A percentile compares a stretch with the other conserved stretches of the same genome.
Conservation (phyloP, 2,888 invertebrate species). For the Pristionchus maxplancki region DNA sequence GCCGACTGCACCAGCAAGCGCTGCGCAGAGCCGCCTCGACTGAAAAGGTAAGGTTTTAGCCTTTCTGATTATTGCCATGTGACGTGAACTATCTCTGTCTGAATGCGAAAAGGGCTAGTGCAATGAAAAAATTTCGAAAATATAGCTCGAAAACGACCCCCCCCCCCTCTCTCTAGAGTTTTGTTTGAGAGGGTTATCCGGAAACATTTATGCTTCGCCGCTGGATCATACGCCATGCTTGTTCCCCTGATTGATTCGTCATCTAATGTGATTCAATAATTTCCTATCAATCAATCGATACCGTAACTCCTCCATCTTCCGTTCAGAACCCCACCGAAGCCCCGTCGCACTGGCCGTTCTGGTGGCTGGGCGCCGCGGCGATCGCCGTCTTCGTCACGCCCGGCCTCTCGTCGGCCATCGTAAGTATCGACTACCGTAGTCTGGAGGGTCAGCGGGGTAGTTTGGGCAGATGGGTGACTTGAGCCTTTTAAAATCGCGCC, state of each 20-base stretch:
- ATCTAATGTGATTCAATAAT: no score
- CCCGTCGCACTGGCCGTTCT: slow-evolving; percentile 37
- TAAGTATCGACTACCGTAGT: neutral
- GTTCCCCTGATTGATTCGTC: no score
- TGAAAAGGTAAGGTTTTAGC: slow-evolving; percentile 34
- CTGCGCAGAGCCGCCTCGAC: neutral
- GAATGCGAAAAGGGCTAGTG: no score
- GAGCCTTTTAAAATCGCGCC: neutral
- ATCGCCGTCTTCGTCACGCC: slow-evolving; percentile 47
- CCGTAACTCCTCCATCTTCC: neutral
- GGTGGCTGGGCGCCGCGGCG: slow-evolving; percentile 46
- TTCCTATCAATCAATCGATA: slow-evolving; percentile 24
- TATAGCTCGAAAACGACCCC: no score
- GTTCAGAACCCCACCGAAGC: neutral
- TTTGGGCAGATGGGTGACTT: neutral
- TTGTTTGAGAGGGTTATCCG: no score
- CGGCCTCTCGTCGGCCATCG: neutral
- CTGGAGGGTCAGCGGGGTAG: neutral
- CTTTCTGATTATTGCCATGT: no score
- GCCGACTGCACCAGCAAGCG: neutral
- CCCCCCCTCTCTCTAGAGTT: no score
- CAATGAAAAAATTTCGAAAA: no score
- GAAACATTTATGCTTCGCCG: no score
- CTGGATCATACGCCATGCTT: no score
- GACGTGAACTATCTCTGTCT: no score